Percentiles rank a stretch among this genome's conserved stretches.
These are phyloP conservation scores for Rhizoglyphus robini DNA, from an alignment of 1,140 invertebrate species.

Conservation along the genomic window DNA sequence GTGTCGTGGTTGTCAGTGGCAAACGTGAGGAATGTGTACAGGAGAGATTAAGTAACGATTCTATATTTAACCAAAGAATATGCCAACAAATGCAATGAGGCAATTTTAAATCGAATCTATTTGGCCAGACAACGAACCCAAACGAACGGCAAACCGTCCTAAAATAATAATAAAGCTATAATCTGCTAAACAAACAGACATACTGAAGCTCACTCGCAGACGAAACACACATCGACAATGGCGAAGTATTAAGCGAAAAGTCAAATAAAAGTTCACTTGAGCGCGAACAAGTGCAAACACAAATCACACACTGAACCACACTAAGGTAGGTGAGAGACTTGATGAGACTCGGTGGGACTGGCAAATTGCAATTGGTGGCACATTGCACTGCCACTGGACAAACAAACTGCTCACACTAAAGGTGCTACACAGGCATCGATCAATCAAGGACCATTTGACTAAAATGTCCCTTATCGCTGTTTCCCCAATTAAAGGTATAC, in stretches of 20 bases:
- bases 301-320: too few relatives aligned
- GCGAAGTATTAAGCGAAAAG: background rate
- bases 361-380: background rate
- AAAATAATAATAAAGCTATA: background rate
- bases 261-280: background rate
- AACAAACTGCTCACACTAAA: too few relatives aligned
- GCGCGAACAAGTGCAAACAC: too few relatives aligned
- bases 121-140: too few relatives aligned
- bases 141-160: background rate
- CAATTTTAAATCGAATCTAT: background rate
- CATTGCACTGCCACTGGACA: too few relatives aligned
- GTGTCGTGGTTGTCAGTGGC: background rate
- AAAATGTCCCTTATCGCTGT: too few relatives aligned
- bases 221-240: background rate
- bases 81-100: background rate
- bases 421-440: too few relatives aligned
- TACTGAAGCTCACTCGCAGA: too few relatives aligned
- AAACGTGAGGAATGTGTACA: background rate
- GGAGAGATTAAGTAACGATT: background rate
- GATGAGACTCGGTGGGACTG: background rate
- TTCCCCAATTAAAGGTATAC: too few relatives aligned
- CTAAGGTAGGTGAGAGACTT: too few relatives aligned
- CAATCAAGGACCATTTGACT: too few relatives aligned
- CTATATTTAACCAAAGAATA: background rate
- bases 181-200: background rate